Evolutionary conservation across 2,888 invertebrate species (phyloP).

Genomic region (Sturmia bella): DNA sequence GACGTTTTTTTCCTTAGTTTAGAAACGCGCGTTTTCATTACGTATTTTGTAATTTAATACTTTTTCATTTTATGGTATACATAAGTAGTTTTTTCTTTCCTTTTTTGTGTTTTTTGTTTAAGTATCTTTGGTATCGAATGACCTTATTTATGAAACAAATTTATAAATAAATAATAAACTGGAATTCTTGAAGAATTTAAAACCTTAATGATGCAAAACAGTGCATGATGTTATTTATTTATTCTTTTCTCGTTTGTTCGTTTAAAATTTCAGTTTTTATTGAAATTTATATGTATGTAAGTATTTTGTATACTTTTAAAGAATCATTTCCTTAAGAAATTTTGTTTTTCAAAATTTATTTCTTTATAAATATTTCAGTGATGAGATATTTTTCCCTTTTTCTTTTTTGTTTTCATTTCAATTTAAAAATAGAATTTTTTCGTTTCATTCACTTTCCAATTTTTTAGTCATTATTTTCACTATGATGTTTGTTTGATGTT

Average conservation of each 20-base stretch:
- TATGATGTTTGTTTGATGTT: slow-evolving; percentile 48
- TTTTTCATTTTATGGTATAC: slow-evolving; percentile 69
- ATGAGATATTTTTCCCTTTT: slow-evolving; percentile 31
- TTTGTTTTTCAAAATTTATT: slow-evolving; percentile 11
- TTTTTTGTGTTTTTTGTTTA: slow-evolving; percentile 15
- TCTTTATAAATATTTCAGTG: slow-evolving; percentile 16
- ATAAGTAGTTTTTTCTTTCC: background rate
- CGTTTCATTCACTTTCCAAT: slow-evolving; percentile 49
- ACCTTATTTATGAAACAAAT: slow-evolving; percentile 71
- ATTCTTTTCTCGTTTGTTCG: slow-evolving; percentile 6
- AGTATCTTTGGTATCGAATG: slow-evolving; percentile 74
- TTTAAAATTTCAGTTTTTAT: slow-evolving; percentile 1
- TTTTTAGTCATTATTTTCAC: slow-evolving; percentile 48
- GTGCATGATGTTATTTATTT: slow-evolving; percentile 17
- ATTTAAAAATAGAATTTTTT: slow-evolving; percentile 63
- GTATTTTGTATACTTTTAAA: slow-evolving; percentile 32
- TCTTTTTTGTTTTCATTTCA: slow-evolving; percentile 53
- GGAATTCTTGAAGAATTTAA: slow-evolving; percentile 34
- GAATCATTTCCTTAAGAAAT: slow-evolving; percentile 20
- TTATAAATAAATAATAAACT: slow-evolving; percentile 63
- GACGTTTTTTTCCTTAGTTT: slow-evolving; percentile 48
- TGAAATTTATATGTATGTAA: slow-evolving; percentile 2
- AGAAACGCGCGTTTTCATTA: slow-evolving; percentile 66
- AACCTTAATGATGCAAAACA: slow-evolving; percentile 10
- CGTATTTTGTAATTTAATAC: slow-evolving; percentile 79